Base-by-base conservation (phyloP, 2,113 vertebrate genomes). In the Hemichromis elongatus region DNA sequence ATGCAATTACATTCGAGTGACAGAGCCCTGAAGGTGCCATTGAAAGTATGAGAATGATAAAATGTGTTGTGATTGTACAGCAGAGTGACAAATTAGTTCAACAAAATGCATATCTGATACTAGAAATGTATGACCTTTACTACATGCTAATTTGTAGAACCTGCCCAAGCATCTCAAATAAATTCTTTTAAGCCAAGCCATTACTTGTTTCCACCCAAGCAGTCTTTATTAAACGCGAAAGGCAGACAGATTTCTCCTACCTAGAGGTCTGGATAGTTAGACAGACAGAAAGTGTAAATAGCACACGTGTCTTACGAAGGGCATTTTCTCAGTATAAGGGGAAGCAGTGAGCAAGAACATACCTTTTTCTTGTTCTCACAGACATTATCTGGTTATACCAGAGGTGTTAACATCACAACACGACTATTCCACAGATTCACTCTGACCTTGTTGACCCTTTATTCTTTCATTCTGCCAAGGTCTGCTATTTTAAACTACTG, bases 311-410 rank as follows among this genome's bases (percentile, higher is more conserved):
- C 19, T 52, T 68, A 57, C 35, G 33, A 56, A 82, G 81, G 40
- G 78, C 84, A 47, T 86, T 68, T 40, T 16, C 16, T 66, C 53
- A 28, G 37, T 37, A 42, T 18, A 5, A 40, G 81, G 16, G 68
- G 83, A 78, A 42, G 83, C n/a, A 16, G 45, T 33, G 40, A 79
- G 30, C 30, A 55, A 30, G 84, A 47, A 54, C 10, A 30, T 5
- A 2, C n/a, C 30, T 55, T 86, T 86, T 82, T 90, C 68, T 87
- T 88, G 88, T 40, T 84, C 70, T 81, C 26, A 5, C 19, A 78
- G 79, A 70, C 70, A 92, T 93, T 91, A 90, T 92, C 47, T 85
- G 75, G 79, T 93, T 93, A 95, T 92, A 87, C 57, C 79, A 18
- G 91, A n/a, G 80, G 70, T 83, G 91, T 91, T 91, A 91, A 92